Conservation (phyloP, 2,113 vertebrate genomes). For the Cariama cristata region DNA sequence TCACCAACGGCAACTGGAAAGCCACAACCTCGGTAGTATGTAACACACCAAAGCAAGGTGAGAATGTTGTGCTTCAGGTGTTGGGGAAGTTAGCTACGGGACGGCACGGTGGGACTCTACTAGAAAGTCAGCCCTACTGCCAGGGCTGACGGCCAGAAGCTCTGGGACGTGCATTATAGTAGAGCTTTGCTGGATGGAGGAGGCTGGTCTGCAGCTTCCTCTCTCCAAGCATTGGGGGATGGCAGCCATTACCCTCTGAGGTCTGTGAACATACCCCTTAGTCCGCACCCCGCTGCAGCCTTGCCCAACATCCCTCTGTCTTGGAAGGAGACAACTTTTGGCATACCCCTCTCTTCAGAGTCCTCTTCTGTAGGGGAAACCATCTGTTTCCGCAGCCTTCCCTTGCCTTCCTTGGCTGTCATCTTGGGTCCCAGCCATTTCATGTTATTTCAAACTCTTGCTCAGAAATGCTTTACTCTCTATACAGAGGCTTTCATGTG, state of each 20-base stretch:
- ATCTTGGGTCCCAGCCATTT: slow-evolving; percentile 45
- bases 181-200: neutral
- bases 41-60: neutral
- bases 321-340: neutral
- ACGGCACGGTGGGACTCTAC: neutral
- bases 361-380: neutral
- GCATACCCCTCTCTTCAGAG: neutral
- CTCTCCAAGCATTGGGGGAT: neutral
- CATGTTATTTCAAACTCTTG: slow-evolving; percentile 67
- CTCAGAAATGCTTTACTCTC: slow-evolving; percentile 70
- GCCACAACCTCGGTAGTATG: neutral
- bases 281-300: neutral
- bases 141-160: neutral
- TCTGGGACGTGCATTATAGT: neutral
- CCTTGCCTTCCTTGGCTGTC: neutral
- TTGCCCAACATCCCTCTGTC: neutral
- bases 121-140: neutral
- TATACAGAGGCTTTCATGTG: slow-evolving; percentile 64
- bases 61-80: neutral
- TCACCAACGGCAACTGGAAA: neutral
- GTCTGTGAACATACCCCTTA: neutral
- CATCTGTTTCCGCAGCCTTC: slow-evolving; percentile 1
- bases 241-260: neutral
- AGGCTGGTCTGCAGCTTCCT: neutral
- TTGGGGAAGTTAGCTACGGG: neutral